phyloP scores from a whole-genome alignment of 53 echinoderm and acorn worm species.

The Apostichopus leukothele region DNA sequence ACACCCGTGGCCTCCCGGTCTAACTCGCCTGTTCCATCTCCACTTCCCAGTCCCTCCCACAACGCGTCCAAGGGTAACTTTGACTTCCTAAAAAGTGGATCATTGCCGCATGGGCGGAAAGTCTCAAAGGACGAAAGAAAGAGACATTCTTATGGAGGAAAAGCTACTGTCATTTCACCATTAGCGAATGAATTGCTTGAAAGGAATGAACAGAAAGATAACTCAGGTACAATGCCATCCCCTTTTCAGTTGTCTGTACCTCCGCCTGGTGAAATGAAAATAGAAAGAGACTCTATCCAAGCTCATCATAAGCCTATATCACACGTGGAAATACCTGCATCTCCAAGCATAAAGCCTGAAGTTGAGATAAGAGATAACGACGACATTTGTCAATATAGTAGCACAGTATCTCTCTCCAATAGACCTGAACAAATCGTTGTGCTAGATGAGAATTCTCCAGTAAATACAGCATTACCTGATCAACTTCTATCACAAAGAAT shows the following conservation, averaged over 20 bases:
- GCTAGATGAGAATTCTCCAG: neutral
- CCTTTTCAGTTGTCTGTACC: neutral
- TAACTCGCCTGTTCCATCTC: neutral
- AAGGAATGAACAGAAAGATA: too few relatives aligned
- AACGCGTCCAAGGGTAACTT: neutral
- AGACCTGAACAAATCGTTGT: neutral
- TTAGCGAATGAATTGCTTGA: neutral
- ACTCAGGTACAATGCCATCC: neutral
- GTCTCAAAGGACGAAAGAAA: neutral
- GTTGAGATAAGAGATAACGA: neutral
- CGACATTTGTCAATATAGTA: neutral
- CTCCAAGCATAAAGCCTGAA: neutral
- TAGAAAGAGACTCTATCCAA: neutral
- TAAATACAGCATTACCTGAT: neutral
- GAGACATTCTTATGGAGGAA: conserved; percentile 17
- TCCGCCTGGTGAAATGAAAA: conserved; percentile 27
- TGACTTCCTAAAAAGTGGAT: neutral
- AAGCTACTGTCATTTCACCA: neutral
- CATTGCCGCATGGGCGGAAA: neutral
- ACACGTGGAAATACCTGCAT: neutral
- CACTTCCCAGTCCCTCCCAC: neutral
- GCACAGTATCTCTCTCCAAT: neutral
- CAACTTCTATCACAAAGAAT: neutral
- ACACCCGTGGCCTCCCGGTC: conserved; percentile 18
- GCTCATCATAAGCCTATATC: neutral